Base-by-base conservation (phyloP, 2,888 invertebrate genomes). In the Pseudococcus jackbeardsleyi region DNA sequence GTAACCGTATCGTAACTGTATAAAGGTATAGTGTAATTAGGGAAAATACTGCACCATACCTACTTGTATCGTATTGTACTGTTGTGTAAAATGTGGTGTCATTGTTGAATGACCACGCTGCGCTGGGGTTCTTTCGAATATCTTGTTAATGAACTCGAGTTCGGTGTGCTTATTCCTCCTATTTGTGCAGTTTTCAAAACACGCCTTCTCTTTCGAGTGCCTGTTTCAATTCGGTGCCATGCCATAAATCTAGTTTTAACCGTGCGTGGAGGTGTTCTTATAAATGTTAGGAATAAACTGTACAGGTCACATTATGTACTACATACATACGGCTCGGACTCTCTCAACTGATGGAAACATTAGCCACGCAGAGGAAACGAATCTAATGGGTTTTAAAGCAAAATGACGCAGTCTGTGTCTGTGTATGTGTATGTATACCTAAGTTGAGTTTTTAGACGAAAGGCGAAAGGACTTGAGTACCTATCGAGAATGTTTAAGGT, bases 191-290 rank as follows among this genome's bases (percentile, higher is more conserved):
- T 54, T 54, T 54, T 54, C n/a, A 72, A 72, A 72, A 72, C 72
- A 72, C 72, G 72, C 72, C 72, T 72, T 72, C n/a, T 72, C 26
- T 72, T 72, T 72, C 72, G 4, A 72, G 72, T 72, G 26, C 72
- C 72, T 6, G 54, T 54, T 54, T 72, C 33, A 33, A 26, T 33
- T 72, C 26, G 22, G 5, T 33, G 26, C 19, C 72, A 9, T 33
- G 26, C 19, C 72, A 72, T 72, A 33, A 72, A 72, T 72, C 72
- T 33, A 72, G 22, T 72, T 72, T 72, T 72, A 22, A 72, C 72
- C 54, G 17, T 54, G 54, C n/a, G n/a, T n/a, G 26, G 72, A 72
- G 33, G 72, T 72, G 26, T 72, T 72, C 54, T 72, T 72, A 72
- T 33, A 54, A 54, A n/a, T 54, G n/a, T 54, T 54, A 12, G 12